phyloP scores from a whole-genome alignment of 2,888 invertebrate species.

The Lycophotia porphyrea region DNA sequence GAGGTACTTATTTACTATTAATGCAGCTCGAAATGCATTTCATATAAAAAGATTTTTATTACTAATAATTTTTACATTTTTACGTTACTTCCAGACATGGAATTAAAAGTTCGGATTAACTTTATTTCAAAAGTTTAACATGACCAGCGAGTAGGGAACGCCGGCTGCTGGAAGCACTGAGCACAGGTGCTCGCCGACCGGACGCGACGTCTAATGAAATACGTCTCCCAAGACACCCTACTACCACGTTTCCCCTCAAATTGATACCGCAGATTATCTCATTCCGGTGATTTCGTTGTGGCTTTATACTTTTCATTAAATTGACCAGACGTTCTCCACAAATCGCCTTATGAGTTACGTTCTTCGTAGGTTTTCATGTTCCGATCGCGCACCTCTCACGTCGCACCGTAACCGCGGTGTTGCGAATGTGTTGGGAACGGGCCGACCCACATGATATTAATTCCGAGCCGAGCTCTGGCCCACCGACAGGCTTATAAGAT shows the following conservation, averaged over 20 bases:
- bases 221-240: constrained; percentile 83
- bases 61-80: constrained; percentile 17
- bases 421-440: constrained; percentile 61
- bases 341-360: constrained; percentile 77
- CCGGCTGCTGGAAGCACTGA: constrained; percentile 70
- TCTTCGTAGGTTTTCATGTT: constrained; percentile 65
- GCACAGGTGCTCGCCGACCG: constrained; percentile 74
- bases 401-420: constrained; percentile 31
- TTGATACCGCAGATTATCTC: constrained; percentile 88
- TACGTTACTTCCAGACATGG: constrained; percentile 42
- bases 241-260: constrained; percentile 79
- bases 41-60: constrained; percentile 59
- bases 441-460: constrained; percentile 84
- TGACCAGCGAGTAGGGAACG: constrained; percentile 51
- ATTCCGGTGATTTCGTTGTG: constrained; percentile 79
- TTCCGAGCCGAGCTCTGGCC: constrained; percentile 83
- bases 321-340: constrained; percentile 78
- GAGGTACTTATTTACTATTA: constrained; percentile 71
- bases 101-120: constrained; percentile 59
- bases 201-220: constrained; percentile 82
- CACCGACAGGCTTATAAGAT: constrained; percentile 89
- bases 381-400: constrained; percentile 49
- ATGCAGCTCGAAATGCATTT: constrained; percentile 58
- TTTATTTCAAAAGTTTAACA: constrained; percentile 63
- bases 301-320: constrained; percentile 87